Base-by-base conservation (phyloP, 2,113 vertebrate species). In the Neoarius graeffei region DNA sequence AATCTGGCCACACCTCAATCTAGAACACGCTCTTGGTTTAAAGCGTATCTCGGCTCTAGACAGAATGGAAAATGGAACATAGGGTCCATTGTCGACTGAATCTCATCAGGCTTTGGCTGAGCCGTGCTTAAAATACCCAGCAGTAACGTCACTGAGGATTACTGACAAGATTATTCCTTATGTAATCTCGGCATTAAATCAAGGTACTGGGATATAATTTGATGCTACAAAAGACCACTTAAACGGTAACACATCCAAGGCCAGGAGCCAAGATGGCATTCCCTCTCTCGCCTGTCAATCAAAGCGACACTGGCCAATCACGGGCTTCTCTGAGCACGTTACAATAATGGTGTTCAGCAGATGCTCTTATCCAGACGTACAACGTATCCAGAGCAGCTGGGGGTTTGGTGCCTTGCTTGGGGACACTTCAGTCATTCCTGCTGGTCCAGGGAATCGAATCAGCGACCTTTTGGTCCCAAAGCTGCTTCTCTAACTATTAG, bases 101-200 rank as follows among this genome's bases (percentile, higher is more conserved):
- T 64, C 27, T 86, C 73, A 83, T 86, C 73, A 83, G 69, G 84
- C 85, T 87, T 83, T n/a, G 66, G 57, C 86, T 88, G 10, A 86
- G 81, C 57, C 42, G 30, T 59, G 59, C 67, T 88, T 67, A 83
- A 90, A 91, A 85, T 89, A 88, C 77, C 64, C 80, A 62, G 67
- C 11, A 23, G 84, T 66, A 88, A 54, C 84, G 79, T 73, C 81
- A 81, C 64, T 74, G 89, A 76, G 86, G 69, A 85, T 66, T 83
- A 82, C 81, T 56, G 50, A 86, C 81, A 84, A 89, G 88, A 91
- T 90, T 92, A 90, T 52, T 88, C 84, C 83, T 90, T 90, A 90
- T 56, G 69, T 88, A 91, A 92, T 85, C 74, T 54, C 35, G 35
- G 66, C 17, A 48, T 67, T 10, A 84, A 25, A 27, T 59, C 59